These are phyloP conservation scores for Sinocyclocheilus maitianheensis DNA, from an alignment of 2,113 vertebrate genomes.

Conservation along the genomic window DNA sequence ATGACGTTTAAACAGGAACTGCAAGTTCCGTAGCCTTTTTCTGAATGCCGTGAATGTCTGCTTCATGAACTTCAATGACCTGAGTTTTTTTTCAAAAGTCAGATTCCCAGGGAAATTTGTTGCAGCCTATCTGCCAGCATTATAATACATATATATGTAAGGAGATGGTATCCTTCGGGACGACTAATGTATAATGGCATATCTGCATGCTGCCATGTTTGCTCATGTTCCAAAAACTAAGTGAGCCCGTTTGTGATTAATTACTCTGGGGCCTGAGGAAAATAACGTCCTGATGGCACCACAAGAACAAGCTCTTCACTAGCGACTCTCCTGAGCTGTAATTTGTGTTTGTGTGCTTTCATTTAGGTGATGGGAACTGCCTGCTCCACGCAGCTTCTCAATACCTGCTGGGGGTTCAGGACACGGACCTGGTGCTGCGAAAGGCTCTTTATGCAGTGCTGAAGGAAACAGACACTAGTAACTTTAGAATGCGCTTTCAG, in stretches of 20 bases:
- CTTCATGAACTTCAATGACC: not conserved
- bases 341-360: conserved; percentile 22
- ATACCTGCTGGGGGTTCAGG: conserved; percentile 97
- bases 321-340: not conserved
- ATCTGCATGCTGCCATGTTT: not conserved
- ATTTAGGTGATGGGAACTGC: conserved; percentile 93
- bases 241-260: not conserved
- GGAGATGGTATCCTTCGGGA: not conserved
- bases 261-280: not conserved
- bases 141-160: not conserved
- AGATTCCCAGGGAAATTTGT: no score
- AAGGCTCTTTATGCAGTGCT: conserved; percentile 87
- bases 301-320: not conserved
- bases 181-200: not conserved
- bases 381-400: conserved; percentile 93
- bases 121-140: not conserved
- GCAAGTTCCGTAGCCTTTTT: conserved; percentile 6
- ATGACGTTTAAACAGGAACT: conserved; percentile 37
- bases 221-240: not conserved
- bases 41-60: not conserved
- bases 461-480: conserved; percentile 85
- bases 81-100: not conserved
- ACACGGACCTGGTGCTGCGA: conserved; percentile 90
- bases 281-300: no score
- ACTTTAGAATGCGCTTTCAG: conserved; percentile 93